Evolutionary conservation across 2,888 invertebrate genomes (phyloP).

Genomic region (Aspidiotus rigidus): DNA sequence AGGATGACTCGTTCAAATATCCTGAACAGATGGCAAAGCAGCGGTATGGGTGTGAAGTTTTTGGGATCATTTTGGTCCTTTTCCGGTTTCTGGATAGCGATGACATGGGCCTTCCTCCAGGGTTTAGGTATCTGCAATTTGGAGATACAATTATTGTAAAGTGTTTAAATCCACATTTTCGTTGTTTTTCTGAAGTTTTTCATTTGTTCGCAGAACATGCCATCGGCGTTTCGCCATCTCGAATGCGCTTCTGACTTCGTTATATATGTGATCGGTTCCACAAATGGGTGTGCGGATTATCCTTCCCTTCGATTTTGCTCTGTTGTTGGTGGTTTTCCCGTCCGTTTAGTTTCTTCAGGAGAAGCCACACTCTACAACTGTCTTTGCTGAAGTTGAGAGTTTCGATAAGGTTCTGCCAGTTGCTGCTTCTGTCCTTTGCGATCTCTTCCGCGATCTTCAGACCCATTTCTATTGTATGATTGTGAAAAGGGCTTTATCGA

Average conservation of each 20-base stretch:
- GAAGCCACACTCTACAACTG: background rate
- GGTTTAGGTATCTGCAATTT: no score
- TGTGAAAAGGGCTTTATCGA: no score
- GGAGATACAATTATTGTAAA: constrained; percentile 6
- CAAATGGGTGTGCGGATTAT: background rate
- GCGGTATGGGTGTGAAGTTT: constrained; percentile 17
- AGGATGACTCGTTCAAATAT: constrained; percentile 9
- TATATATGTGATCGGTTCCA: background rate
- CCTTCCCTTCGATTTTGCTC: background rate
- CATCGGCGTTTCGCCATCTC: constrained; percentile 4
- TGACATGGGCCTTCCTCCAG: constrained; percentile 9
- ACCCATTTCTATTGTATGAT: no score
- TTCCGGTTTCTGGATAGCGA: constrained; percentile 9
- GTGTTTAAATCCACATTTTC: constrained; percentile 1
- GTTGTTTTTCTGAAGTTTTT: constrained; percentile 10
- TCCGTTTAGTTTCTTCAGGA: constrained; percentile 1
- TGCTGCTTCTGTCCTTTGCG: no score
- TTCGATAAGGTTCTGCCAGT: no score
- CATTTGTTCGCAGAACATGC: constrained; percentile 9
- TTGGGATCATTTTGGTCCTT: constrained; percentile 9
- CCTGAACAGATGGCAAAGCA: constrained; percentile 24
- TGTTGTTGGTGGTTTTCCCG: constrained; percentile 7
- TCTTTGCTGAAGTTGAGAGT: no score
- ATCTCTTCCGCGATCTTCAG: no score
- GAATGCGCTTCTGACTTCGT: background rate